Percentiles rank a stretch among this genome's conserved stretches.
Conservation (phyloP, 2,797 vertebrate genomes). For the Amblyraja radiata region DNA sequence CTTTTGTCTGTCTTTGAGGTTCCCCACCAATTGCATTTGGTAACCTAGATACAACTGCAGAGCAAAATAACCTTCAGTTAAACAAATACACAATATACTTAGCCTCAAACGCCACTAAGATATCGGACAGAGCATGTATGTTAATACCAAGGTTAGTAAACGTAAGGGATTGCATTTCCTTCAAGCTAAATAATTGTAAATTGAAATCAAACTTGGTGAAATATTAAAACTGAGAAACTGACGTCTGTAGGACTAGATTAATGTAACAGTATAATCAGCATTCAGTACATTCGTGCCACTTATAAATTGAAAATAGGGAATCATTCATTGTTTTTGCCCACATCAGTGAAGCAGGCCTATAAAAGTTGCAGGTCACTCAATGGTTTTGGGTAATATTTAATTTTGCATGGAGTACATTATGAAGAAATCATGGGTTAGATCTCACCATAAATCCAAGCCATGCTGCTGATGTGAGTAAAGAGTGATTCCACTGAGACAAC, state of each 20-base stretch:
- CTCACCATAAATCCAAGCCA: constrained; percentile 36
- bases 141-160: not conserved
- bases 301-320: not conserved
- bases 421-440: constrained; percentile 30
- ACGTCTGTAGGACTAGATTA: not conserved
- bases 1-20: not conserved
- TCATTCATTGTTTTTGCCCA: constrained; percentile 40
- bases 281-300: not conserved
- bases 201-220: not conserved
- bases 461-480: not conserved
- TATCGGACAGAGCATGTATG: too few relatives aligned
- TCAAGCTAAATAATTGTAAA: not conserved
- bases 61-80: not conserved
- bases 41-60: not conserved
- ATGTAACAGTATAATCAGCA: not conserved
- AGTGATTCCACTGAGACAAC: not conserved
- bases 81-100: not conserved
- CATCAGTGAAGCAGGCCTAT: constrained; percentile 32
- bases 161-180: not conserved
- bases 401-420: constrained; percentile 37
- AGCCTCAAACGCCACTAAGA: not conserved
- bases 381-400: constrained; percentile 22
- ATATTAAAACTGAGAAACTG: not conserved
- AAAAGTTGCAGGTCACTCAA: constrained; percentile 3
- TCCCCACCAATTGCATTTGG: not conserved